phyloP scores from a whole-genome alignment of 2,113 vertebrate species.

The Lasiurus cinereus region DNA sequence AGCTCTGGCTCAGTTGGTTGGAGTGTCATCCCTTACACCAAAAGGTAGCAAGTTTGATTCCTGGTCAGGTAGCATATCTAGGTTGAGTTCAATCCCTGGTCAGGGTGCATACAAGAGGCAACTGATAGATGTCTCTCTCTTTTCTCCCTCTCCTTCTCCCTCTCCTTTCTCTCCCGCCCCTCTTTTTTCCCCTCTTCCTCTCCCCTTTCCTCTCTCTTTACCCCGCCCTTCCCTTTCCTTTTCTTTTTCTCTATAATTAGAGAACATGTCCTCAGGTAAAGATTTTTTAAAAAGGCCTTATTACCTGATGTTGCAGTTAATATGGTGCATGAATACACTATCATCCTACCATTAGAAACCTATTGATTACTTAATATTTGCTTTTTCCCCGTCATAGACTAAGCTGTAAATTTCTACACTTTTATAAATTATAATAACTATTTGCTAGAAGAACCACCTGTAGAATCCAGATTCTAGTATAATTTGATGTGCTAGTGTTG shows the following conservation, averaged over 20 bases:
- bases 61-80: neutral
- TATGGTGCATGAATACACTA: neutral
- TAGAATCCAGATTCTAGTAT: conserved; percentile 4
- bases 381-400: neutral
- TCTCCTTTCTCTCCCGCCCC: too few species aligned
- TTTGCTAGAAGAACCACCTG: neutral
- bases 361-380: conserved; percentile 3
- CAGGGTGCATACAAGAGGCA: neutral
- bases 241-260: neutral
- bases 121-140: neutral
- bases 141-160: neutral
- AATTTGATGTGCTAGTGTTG: neutral
- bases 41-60: neutral
- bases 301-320: neutral
- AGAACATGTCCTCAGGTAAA: neutral
- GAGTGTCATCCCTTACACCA: neutral
- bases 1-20: neutral
- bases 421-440: neutral
- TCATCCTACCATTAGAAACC: neutral
- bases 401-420: conserved; percentile 10
- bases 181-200: too few species aligned
- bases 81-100: neutral
- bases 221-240: neutral
- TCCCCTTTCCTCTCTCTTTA: too few species aligned
- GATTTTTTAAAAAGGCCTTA: neutral